Percentiles rank a stretch among this genome's conserved stretches.
phyloP scores from a whole-genome alignment of 2,888 invertebrate genomes.

The Andricus curvator region DNA sequence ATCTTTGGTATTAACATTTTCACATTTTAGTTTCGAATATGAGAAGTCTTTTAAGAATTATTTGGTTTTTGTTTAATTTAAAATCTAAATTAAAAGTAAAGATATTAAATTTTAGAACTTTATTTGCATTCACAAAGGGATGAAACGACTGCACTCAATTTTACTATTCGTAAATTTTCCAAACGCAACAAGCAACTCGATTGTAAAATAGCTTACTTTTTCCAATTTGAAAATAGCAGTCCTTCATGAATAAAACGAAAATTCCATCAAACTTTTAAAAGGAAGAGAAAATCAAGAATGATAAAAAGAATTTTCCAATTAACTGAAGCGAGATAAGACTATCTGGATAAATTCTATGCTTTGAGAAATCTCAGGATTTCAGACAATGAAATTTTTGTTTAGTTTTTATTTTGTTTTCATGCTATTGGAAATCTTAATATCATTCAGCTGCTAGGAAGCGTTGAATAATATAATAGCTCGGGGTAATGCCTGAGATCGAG shows the following conservation, averaged over 20 bases:
- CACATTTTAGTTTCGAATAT: neutral
- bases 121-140: neutral
- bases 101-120: neutral
- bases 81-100: neutral
- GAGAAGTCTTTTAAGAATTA: neutral
- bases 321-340: neutral
- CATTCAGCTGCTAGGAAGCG: constrained; percentile 26
- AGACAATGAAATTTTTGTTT: constrained; percentile 10
- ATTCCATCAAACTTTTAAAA: neutral
- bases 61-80: neutral
- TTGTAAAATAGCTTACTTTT: neutral
- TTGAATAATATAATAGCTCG: constrained; percentile 38
- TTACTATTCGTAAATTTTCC: neutral
- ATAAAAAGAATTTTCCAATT: neutral
- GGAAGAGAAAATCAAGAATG: neutral
- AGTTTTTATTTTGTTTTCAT: constrained; percentile 26
- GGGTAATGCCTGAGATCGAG: constrained; percentile 7
- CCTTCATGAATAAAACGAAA: neutral
- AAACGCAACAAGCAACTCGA: neutral
- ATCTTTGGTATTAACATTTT: neutral
- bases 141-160: neutral
- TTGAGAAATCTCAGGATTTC: constrained; percentile 4
- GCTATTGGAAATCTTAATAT: constrained; percentile 28
- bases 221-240: neutral
- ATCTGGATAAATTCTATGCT: neutral